A percentile compares a stretch with the other conserved stretches of the same genome.
phyloP scores from a whole-genome alignment of 2,888 invertebrate species.

The Temnothorax rugatulus region DNA sequence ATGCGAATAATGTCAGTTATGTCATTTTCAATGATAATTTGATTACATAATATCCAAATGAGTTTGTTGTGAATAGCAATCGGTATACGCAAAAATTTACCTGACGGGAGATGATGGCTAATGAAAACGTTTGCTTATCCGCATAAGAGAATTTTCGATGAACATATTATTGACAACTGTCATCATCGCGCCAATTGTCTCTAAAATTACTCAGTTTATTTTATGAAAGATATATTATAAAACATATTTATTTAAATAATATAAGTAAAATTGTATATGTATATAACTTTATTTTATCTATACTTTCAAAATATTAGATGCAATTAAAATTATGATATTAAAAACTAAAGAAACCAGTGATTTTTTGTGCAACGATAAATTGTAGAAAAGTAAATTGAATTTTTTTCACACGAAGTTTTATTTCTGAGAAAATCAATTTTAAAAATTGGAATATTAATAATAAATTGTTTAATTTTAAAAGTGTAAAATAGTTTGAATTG shows the following conservation, averaged over 20 bases:
- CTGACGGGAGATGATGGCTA: constrained; percentile 20
- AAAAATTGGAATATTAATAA: not conserved
- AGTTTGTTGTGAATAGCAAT: not conserved
- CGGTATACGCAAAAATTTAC: constrained; percentile 30
- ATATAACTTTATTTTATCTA: not conserved
- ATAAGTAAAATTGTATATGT: not conserved
- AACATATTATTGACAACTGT: constrained; percentile 20
- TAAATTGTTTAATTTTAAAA: not conserved
- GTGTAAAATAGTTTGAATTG: not conserved
- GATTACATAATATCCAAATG: constrained; percentile 18
- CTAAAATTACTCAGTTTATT: constrained; percentile 4
- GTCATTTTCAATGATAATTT: constrained; percentile 48
- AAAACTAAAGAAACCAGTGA: not conserved
- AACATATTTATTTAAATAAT: constrained; percentile 16
- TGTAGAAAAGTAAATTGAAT: not conserved
- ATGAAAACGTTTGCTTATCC: constrained; percentile 41
- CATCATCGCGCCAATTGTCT: constrained; percentile 12
- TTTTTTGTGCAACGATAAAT: not conserved
- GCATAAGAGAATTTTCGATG: constrained; percentile 17
- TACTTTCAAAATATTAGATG: not conserved
- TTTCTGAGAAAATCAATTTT: not conserved
- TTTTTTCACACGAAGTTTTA: not conserved
- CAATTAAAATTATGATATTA: not conserved
- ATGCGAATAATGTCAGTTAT: constrained; percentile 23
- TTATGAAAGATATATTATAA: constrained; percentile 10